Conservation (phyloP, 1,140 invertebrate genomes). For the Trissolcus basalis region DNA sequence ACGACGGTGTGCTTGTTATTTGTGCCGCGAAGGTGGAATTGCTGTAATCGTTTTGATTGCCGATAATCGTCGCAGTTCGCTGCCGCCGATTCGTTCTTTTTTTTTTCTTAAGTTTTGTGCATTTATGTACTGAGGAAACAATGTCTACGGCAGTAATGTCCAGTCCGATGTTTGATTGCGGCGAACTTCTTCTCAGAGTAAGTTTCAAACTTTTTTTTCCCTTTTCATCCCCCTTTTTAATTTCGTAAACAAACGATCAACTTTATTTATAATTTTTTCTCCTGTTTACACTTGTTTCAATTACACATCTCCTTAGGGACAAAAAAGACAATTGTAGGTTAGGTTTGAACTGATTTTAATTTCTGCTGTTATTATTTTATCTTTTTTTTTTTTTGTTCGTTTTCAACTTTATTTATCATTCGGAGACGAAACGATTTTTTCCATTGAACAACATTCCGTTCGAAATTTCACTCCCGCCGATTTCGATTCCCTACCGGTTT, state of each 20-base stretch:
- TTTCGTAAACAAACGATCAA: background rate
- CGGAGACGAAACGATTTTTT: no score
- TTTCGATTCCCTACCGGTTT: no score
- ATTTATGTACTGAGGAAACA: conserved; percentile 53
- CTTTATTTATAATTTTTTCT: no score
- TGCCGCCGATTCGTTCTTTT: conserved; percentile 13
- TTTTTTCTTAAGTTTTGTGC: conserved; percentile 19
- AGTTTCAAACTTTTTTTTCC: conserved; percentile 23
- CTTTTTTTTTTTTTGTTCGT: no score
- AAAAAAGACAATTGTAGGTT: no score
- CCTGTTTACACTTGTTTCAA: no score
- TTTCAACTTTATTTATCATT: no score
- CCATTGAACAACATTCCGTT: no score
- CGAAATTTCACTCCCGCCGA: no score
- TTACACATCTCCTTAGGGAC: no score
- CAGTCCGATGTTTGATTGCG: conserved; percentile 71
- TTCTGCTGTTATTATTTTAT: no score
- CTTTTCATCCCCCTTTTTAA: background rate
- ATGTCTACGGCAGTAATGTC: conserved; percentile 74
- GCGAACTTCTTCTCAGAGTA: conserved; percentile 71
- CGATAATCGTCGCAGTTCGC: conserved; percentile 19
- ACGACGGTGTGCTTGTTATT: conserved; percentile 66
- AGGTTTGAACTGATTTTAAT: no score
- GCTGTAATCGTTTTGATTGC: background rate
- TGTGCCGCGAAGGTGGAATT: conserved; percentile 56